Evolutionary conservation across 2,888 invertebrate species (phyloP), one percentile per base, ranked within the genome.

Genomic region (Caenorhabditis zanzibari): DNA sequence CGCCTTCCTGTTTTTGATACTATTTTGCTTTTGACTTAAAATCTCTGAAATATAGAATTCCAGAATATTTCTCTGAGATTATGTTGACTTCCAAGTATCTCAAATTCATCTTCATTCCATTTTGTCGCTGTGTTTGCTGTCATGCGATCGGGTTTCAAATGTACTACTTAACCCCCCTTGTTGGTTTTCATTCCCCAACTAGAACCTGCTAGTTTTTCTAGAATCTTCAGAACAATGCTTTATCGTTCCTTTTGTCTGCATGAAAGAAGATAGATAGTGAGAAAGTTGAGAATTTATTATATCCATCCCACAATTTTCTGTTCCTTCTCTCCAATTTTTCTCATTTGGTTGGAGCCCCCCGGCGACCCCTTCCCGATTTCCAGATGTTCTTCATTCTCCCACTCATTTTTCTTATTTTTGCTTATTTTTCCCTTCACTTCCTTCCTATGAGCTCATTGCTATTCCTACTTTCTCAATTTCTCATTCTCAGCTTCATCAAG

Each of bases 111-210:
- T 59, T 47, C 24, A 32, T 49, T 52, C 26, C 24, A 14, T 22
- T 49, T 32, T 38, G 22, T 47, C 52, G 19, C 26, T 54, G 19
- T 76, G 71, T 79, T 79, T 79, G 79, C 71, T 79, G 79, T 35
- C 71, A 79, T 79, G 64, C 71, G 79, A 79, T 79, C 63, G 71
- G 71, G 56, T 79, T 71, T 77, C 77, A 63, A 77, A 77, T 63
- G n/a, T n/a, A 72, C 77, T 79, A 79, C 79, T 79, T 61, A 64
- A 79, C 71, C 69, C 71, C 69, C 32, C 41, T 38, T 26, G 16
- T 35, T 68, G 38, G 59, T 59, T 71, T 44, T 19, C 44, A 56
- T 28, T 44, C 35, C 59, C 47, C 22, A 16, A 24, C 52, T 41
- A 28, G 32, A 38, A 26, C 26, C 14, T 49, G 35, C 38, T 26